Base-by-base conservation (phyloP, 2,888 invertebrate species). In the Kuschelorhynchus macadamiae region DNA sequence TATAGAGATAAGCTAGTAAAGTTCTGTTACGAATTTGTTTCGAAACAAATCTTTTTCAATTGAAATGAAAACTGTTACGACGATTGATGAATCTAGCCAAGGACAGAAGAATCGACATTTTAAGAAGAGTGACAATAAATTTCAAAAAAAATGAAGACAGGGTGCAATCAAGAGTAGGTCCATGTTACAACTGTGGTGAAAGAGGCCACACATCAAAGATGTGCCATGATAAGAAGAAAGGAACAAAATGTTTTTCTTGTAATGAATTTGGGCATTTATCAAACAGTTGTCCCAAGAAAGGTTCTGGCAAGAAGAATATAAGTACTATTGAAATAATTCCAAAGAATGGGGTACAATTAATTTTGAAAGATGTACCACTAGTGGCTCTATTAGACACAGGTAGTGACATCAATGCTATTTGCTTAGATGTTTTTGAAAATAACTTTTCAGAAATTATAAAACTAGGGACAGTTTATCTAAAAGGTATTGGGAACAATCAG, bases 301-400 rank as follows among this genome's bases (percentile, higher is more conserved):
- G 4, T 25, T 25, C 25, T 5, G 4, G 7, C 25, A n/a, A n/a
- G n/a, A n/a, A n/a, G n/a, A 25, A 25, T 25, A 7, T 25, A 25
- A 25, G 25, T 25, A 25, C 25, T 3, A 46, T 25, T 57, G 62
- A 1, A 71, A 73, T 30, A 46, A 50, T 9, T 52, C 62, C 5
- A 55, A 52, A 11, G 47, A 61, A 0, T 69, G 71, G 71, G 53
- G 44, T 49, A 7, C 4, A 12, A n/a, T 11, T 49, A 17, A 14
- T 8, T 16, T 21, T 49, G 2, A 18, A 49, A 2, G 17, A 50
- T 17, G 21, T 62, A 25, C 11, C 50, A 20, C n/a, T 72, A 16
- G 17, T 12, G 18, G 69, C 71, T 8, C 36, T 73, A 7, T 57
- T 73, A 33, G 73, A 73, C 47, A 73, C 73, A 14, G 72, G 69